phyloP scores from a whole-genome alignment of 2,888 invertebrate species.

The Esperia sulphurella region DNA sequence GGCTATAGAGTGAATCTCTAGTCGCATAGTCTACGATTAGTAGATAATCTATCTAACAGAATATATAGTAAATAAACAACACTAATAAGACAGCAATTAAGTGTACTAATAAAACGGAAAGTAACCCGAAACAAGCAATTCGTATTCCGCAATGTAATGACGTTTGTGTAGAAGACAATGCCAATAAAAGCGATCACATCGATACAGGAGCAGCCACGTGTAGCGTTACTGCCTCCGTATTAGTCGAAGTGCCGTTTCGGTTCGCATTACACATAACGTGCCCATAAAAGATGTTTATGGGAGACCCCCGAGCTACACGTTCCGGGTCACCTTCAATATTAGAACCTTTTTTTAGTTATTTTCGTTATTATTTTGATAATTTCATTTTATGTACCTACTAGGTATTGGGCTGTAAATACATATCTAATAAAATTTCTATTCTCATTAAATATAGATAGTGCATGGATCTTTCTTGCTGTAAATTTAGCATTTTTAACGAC shows the following conservation, averaged over 20 bases:
- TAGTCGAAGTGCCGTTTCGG: constrained; percentile 28
- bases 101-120: background rate
- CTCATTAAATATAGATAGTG: too few relatives aligned
- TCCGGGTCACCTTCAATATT: constrained; percentile 22
- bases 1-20: too few relatives aligned
- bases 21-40: too few relatives aligned
- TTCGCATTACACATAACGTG: constrained; percentile 38
- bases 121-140: background rate
- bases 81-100: too few relatives aligned
- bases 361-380: constrained; percentile 11
- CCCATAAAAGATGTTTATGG: constrained; percentile 46
- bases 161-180: constrained; percentile 3
- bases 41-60: too few relatives aligned
- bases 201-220: constrained; percentile 11
- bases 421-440: too few relatives aligned
- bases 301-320: constrained; percentile 18
- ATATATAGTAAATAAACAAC: too few relatives aligned
- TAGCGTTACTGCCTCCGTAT: constrained; percentile 20
- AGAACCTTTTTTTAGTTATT: constrained; percentile 22
- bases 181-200: constrained; percentile 17
- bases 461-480: too few relatives aligned
- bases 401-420: too few relatives aligned
- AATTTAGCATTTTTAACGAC: too few relatives aligned
- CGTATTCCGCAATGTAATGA: background rate
- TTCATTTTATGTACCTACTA: background rate